phyloP scores from a whole-genome alignment of 2,113 vertebrate species.

The Ochotona princeps region DNA sequence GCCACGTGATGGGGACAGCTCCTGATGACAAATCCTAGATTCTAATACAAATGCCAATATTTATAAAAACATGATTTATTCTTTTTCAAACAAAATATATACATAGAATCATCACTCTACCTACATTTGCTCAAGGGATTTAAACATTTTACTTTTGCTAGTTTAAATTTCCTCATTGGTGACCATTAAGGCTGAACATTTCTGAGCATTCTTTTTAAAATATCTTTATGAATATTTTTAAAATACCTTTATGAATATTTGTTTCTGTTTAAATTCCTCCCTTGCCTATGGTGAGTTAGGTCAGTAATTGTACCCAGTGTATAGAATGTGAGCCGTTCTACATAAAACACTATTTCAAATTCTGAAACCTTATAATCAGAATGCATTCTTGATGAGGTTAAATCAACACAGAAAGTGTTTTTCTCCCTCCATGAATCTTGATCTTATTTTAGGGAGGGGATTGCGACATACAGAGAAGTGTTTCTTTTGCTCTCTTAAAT shows the following conservation, averaged over 20 bases:
- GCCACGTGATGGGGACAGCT: not conserved
- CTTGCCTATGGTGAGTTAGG: not conserved
- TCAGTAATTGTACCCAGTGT: constrained; percentile 30
- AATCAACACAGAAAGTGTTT: constrained; percentile 15
- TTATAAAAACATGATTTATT: not conserved
- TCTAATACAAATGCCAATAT: not conserved
- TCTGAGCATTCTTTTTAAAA: constrained; percentile 38
- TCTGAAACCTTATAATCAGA: constrained; percentile 44
- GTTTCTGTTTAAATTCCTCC: constrained; percentile 16
- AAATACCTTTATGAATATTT: not conserved
- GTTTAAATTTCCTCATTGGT: not conserved
- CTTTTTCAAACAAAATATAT: not conserved
- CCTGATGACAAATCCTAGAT: not conserved
- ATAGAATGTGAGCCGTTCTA: constrained; percentile 39
- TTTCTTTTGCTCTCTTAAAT: constrained; percentile 65
- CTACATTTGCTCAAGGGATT: not conserved
- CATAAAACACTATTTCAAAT: constrained; percentile 1
- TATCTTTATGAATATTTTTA: no score
- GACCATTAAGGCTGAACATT: not conserved
- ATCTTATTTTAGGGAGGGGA: constrained; percentile 10
- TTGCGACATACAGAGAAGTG: constrained; percentile 23
- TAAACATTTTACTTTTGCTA: constrained; percentile 23
- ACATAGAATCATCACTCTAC: not conserved
- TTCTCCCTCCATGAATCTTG: not conserved
- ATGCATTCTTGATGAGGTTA: constrained; percentile 28